phyloP scores from a whole-genome alignment of 2,888 invertebrate genomes.

The Alcis repandata region DNA sequence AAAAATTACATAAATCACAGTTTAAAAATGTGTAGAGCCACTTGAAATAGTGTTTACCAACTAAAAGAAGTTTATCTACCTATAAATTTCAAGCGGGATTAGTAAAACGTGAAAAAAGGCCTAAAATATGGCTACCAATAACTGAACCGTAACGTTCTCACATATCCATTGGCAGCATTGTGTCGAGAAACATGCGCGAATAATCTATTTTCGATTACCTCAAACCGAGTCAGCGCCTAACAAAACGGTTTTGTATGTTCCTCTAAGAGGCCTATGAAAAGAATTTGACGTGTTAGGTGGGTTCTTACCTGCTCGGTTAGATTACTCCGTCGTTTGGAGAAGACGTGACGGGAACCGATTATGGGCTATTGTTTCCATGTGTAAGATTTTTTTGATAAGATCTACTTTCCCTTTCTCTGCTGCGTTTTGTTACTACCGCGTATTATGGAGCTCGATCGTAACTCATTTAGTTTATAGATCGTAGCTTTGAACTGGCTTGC shows the following conservation, averaged over 20 bases:
- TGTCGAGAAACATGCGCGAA: constrained; percentile 23
- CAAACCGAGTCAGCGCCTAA: constrained; percentile 18
- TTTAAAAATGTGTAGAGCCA: background rate
- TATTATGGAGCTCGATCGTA: background rate
- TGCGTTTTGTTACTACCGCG: constrained; percentile 48
- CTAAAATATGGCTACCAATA: background rate
- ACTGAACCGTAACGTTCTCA: background rate
- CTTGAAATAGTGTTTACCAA: background rate
- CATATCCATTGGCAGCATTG: constrained; percentile 10
- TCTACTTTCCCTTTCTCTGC: constrained; percentile 58
- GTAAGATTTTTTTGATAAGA: constrained; percentile 47
- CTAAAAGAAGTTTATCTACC: background rate
- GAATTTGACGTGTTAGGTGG: constrained; percentile 46
- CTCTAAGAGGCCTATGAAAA: constrained; percentile 46
- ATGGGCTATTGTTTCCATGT: constrained; percentile 71
- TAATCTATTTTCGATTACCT: constrained; percentile 45
- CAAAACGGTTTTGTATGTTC: constrained; percentile 38
- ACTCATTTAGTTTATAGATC: no score
- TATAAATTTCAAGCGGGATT: background rate
- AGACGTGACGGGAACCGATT: constrained; percentile 76
- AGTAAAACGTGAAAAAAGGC: background rate
- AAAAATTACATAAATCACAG: background rate
- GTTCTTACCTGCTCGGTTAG: constrained; percentile 57
- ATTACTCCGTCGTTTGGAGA: constrained; percentile 52
- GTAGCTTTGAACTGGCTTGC: background rate